Percentiles rank a stretch among this genome's conserved stretches.
These are phyloP conservation scores for Trypoxylus dichotomus DNA, from an alignment of 1,140 invertebrate genomes.

Conservation along the genomic window DNA sequence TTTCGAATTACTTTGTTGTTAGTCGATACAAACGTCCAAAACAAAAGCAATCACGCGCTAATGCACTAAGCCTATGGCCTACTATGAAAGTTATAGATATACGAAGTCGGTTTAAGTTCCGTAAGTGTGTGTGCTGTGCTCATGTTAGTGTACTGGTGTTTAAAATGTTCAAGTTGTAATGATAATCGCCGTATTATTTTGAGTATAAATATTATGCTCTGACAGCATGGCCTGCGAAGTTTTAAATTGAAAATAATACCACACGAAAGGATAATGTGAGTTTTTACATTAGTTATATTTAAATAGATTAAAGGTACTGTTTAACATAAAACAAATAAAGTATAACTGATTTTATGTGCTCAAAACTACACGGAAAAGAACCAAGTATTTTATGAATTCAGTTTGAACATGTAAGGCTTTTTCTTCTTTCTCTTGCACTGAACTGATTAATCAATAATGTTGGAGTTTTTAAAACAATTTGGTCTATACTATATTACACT, in stretches of 20 bases:
- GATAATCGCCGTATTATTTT: not conserved
- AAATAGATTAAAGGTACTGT: too few relatives aligned
- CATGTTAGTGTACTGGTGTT: not conserved
- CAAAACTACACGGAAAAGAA: too few relatives aligned
- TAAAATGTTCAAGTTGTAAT: slow-evolving; percentile 2
- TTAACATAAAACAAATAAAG: not conserved
- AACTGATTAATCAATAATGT: too few relatives aligned
- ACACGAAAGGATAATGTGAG: not conserved
- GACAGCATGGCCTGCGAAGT: not conserved
- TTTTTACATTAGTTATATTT: not conserved
- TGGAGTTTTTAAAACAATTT: too few relatives aligned
- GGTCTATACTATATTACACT: too few relatives aligned
- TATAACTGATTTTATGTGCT: too few relatives aligned
- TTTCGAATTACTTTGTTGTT: slow-evolving; percentile 28
- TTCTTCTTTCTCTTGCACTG: too few relatives aligned
- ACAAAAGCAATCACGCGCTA: slow-evolving; percentile 17
- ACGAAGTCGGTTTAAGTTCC: not conserved
- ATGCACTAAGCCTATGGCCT: slow-evolving; percentile 20
- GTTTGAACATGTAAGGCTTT: too few relatives aligned
- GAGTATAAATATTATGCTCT: not conserved
- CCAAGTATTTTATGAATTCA: too few relatives aligned
- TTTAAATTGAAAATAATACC: not conserved
- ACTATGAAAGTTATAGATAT: slow-evolving; percentile 1
- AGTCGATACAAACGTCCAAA: slow-evolving; percentile 26
- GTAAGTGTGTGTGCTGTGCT: slow-evolving; percentile 4